Conservation (phyloP, 2,113 vertebrate species). For the Tyto alba region DNA sequence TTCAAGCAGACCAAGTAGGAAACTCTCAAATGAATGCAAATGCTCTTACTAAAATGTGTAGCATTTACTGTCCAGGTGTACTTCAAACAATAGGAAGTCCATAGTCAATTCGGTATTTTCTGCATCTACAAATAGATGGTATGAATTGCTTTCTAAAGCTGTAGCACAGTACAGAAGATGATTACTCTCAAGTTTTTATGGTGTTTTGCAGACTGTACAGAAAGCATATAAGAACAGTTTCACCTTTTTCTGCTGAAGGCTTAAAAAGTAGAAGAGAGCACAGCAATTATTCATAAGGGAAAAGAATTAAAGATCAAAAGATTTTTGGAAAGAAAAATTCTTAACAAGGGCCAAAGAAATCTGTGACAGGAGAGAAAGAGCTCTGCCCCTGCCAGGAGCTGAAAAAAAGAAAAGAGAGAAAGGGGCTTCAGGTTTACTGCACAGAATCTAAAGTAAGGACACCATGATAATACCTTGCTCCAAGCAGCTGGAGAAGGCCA, state of each 20-base stretch:
- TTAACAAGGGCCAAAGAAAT: neutral
- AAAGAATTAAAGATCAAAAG: neutral
- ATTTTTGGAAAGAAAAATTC: neutral
- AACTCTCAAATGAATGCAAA: neutral
- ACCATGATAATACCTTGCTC: neutral
- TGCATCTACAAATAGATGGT: neutral
- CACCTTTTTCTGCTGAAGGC: neutral
- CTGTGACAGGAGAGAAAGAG: neutral
- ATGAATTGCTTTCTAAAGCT: neutral
- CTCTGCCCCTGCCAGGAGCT: neutral
- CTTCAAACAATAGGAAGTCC: neutral
- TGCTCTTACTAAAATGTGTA: neutral
- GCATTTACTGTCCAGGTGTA: neutral
- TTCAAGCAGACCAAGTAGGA: neutral
- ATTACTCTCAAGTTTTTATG: neutral
- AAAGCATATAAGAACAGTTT: neutral
- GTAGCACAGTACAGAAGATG: neutral
- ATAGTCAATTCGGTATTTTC: neutral
- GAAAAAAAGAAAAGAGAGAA: neutral
- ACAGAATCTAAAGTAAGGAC: neutral
- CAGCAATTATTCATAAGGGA: neutral
- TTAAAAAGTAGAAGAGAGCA: neutral
- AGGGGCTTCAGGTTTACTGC: neutral
- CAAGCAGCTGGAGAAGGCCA: neutral
- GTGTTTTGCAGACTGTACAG: neutral